Evolutionary conservation across 2,797 vertebrate genomes (phyloP), one percentile per base, ranked within the genome.

Genomic region (Sternotherus odoratus): DNA sequence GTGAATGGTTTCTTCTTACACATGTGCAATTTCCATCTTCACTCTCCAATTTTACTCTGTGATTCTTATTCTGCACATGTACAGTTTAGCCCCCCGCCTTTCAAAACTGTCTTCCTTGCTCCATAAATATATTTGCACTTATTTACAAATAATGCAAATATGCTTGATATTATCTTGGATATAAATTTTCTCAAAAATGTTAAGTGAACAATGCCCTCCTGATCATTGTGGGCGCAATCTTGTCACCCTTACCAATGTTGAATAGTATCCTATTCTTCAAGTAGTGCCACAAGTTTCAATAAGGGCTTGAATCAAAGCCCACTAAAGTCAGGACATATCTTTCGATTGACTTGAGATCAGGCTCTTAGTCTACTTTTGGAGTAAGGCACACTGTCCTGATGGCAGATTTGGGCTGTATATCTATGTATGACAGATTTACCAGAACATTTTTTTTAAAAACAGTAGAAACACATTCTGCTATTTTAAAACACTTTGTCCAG

Each of bases 361-460:
- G 77, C 56, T 26, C 79, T 87, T n/a, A 75, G 60, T 83, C 83
- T 82, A 85, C 46, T 94, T 88, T 84, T 60, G 95, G 94, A 57
- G 56, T 30, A 91, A 94, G 24, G 9, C 3, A 57, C 60, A 48
- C 50, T 88, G 63, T 88, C 94, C 86, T 72, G 86, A 85, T 43
- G 85, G 6, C 57, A 93, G 72, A 92, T 87, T 90, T 83, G 92
- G 74, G 90, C 84, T 19, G 23, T 93, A 90, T 95, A 82, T 83
- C 82, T 21, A 85, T 53, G 36, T 93, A 93, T 94, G 60, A 96
- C 93, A 88, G 15, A 90, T 84, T 84, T 56, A 92, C 83, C 89
- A 94, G 94, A 26, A 17, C 63, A 75, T 6, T 66, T 87, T 74
- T 80, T 69, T 56, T 43, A 19, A 49, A 85, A 82, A 60, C 57